Evolutionary conservation across 2,113 vertebrate genomes (phyloP), one percentile per base, ranked within the genome.

Genomic region (Pterocles burchelli): DNA sequence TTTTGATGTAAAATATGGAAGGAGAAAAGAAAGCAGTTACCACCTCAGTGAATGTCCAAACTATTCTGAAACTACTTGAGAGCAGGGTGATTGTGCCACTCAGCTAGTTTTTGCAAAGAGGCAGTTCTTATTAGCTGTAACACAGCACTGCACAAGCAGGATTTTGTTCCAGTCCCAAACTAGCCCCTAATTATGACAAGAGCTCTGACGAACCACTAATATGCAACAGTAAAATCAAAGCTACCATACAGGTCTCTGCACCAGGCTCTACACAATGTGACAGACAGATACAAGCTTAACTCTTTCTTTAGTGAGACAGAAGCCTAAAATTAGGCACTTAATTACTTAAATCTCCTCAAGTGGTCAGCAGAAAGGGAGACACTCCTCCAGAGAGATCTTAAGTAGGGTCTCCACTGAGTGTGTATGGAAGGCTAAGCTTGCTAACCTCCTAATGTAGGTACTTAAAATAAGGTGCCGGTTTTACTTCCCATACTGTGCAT

Each of bases 171-270:
- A 43, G 33, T 34, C 17, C 21, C 13, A 14, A 36, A 0, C 7
- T n/a, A 77, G 13, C 9, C 20, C 18, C 5, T 22, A 59, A 2
- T 28, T 48, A 34, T 13, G 12, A 63, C 28, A 67, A 67, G 36
- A 74, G 24, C 0, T 5, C 17, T 79, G 36, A 46, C 1, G 3
- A 58, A 41, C 4, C 2, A 1, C 34, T 74, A 68, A 43, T 10
- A 11, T 5, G 7, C 5, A 65, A 57, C 17, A 58, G 11, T 20
- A 59, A 67, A 88, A 85, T 51, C 38, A 51, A 88, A 80, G 9
- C 19, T 43, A 59, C 13, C 17, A 16, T 33, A 59, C 11, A 67
- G 17, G 22, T 75, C 21, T 79, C 57, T 75, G 25, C 34, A 66
- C 33, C 7, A 43, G 31, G 10, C 25, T 63, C n/a, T 49, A 65